phyloP scores from a whole-genome alignment of 64 coral and sea anemone species.

The Trachythela sp. region DNA sequence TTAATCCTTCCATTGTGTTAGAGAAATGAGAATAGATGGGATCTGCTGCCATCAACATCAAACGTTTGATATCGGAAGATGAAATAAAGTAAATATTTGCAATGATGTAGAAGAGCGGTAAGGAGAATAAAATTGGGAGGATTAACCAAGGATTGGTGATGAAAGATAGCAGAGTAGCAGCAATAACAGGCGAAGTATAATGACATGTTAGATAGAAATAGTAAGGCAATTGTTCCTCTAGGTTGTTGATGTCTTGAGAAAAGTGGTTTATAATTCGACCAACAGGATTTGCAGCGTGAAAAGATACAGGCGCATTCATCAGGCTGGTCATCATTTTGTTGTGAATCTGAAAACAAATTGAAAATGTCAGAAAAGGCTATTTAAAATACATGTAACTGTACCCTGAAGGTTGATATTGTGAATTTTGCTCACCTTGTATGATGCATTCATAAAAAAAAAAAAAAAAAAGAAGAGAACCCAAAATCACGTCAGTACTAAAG shows the following conservation, averaged over 20 bases:
- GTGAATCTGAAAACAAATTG: conserved; percentile 23
- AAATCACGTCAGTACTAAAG: background rate
- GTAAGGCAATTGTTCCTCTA: conserved; percentile 47
- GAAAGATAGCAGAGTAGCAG: background rate
- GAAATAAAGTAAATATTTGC: background rate
- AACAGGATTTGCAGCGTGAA: conserved; percentile 55
- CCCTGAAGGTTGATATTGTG: too few species aligned
- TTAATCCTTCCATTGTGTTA: background rate
- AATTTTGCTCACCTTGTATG: background rate
- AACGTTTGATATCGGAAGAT: background rate
- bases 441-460: background rate
- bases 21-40: background rate
- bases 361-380: background rate
- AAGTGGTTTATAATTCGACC: conserved; percentile 60
- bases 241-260: conserved; percentile 56
- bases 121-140: background rate
- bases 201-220: conserved; percentile 11
- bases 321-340: conserved; percentile 36
- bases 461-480: background rate
- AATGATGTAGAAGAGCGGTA: background rate
- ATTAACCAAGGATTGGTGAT: background rate
- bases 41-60: background rate
- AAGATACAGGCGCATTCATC: conserved; percentile 38
- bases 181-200: background rate
- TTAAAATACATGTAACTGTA: background rate